These are phyloP conservation scores for Centropus unirufus DNA, from an alignment of 2,113 vertebrate species.

Conservation along the genomic window DNA sequence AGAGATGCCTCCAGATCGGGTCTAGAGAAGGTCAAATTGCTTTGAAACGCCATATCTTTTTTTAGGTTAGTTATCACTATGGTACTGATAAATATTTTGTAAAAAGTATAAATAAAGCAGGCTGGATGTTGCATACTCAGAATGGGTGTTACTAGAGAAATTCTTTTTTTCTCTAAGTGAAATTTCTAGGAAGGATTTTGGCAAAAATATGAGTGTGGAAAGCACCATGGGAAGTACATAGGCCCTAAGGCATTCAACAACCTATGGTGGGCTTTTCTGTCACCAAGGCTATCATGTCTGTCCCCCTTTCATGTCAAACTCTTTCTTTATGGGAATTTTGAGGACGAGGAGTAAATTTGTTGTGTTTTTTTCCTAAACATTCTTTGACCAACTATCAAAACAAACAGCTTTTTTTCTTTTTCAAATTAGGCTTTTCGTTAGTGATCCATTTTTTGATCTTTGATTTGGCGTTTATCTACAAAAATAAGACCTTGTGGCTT, in stretches of 20 bases:
- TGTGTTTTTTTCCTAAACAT: neutral
- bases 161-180: neutral
- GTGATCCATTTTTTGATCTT: neutral
- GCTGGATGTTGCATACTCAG: slow-evolving; percentile 11
- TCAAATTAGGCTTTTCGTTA: neutral
- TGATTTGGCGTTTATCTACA: neutral
- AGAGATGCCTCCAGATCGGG: slow-evolving; percentile 40
- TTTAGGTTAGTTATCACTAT: slow-evolving; percentile 68
- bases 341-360: neutral
- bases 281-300: neutral
- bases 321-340: neutral
- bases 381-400: neutral
- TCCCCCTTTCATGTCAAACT: neutral
- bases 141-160: neutral
- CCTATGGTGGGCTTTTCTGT: neutral
- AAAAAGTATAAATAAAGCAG: slow-evolving; percentile 66
- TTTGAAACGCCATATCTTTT: slow-evolving; percentile 22
- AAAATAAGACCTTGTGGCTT: neutral
- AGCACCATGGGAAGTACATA: neutral
- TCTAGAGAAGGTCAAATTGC: slow-evolving; percentile 60
- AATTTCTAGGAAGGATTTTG: slow-evolving; percentile 32
- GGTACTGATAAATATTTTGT: slow-evolving; percentile 69
- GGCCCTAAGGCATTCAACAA: accelerated
- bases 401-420: neutral
- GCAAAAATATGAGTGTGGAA: neutral